These are phyloP conservation scores for Gandaritis pyraliata DNA, from an alignment of 2,888 invertebrate genomes.

Conservation along the genomic window DNA sequence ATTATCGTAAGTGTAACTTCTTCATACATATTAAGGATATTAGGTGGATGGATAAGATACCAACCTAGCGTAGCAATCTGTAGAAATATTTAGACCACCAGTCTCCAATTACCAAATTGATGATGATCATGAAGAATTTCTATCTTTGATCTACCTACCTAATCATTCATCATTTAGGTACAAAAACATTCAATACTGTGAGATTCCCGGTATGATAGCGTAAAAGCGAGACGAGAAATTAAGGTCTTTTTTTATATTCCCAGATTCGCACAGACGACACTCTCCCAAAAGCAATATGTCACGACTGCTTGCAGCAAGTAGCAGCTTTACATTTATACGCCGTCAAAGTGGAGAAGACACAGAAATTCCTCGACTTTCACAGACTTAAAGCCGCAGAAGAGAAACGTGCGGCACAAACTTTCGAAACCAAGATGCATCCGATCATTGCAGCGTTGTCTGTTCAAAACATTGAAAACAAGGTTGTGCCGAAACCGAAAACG, in stretches of 20 bases:
- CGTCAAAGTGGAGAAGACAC: slow-evolving; percentile 77
- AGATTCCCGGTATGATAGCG: no score
- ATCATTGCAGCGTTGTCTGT: slow-evolving; percentile 54
- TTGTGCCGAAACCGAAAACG: slow-evolving; percentile 38
- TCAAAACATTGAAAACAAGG: slow-evolving; percentile 47
- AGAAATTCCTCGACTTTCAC: slow-evolving; percentile 76
- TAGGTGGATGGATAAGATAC: no score
- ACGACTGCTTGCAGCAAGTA: slow-evolving; percentile 78
- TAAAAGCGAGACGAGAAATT: no score
- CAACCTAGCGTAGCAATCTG: not conserved
- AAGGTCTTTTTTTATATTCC: slow-evolving; percentile 15
- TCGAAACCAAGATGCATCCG: slow-evolving; percentile 53
- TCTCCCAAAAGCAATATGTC: slow-evolving; percentile 80
- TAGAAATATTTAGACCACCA: not conserved
- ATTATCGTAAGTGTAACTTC: slow-evolving; percentile 58
- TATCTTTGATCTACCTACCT: no score
- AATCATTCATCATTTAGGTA: no score
- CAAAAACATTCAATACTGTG: no score
- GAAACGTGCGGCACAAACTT: slow-evolving; percentile 45
- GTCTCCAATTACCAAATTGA: no score
- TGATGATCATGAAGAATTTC: no score
- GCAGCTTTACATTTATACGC: slow-evolving; percentile 67
- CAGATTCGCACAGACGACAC: slow-evolving; percentile 73
- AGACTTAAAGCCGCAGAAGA: slow-evolving; percentile 64
- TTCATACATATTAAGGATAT: no score